Percentiles rank a stretch among this genome's conserved stretches.
These are phyloP conservation scores for Eulimnadia texana DNA, from an alignment of 1,140 invertebrate species.

Conservation along the genomic window DNA sequence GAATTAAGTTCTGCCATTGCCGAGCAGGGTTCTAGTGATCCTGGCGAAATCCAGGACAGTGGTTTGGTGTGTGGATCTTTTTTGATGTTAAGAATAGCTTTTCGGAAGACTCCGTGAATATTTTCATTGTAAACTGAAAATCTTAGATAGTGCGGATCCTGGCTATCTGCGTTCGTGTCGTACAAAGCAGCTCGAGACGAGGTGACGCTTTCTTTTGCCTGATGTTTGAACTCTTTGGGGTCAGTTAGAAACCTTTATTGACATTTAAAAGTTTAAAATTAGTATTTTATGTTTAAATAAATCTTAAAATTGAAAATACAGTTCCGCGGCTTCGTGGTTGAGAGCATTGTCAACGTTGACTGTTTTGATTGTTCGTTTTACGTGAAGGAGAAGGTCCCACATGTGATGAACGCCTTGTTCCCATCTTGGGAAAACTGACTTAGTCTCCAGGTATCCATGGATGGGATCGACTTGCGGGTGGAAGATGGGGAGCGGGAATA, in stretches of 20 bases:
- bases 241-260: conserved; percentile 7
- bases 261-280: too few species aligned
- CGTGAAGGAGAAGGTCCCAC: conserved; percentile 77
- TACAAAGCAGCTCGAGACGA: background rate
- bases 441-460: conserved; percentile 57
- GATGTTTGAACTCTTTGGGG: background rate
- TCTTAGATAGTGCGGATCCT: conserved; percentile 6
- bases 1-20: background rate
- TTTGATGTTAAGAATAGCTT: background rate
- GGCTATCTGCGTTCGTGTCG: background rate
- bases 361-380: conserved; percentile 51
- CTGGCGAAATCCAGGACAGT: conserved; percentile 9
- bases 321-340: conserved; percentile 57
- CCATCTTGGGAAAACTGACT: conserved; percentile 69
- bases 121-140: conserved; percentile 9
- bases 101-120: conserved; percentile 7
- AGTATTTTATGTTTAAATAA: background rate
- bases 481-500: conserved; percentile 70
- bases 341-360: conserved; percentile 36
- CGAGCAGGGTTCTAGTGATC: conserved; percentile 10
- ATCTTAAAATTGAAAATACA: conserved; percentile 35
- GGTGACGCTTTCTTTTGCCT: background rate
- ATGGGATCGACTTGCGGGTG: conserved; percentile 70
- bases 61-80: background rate
- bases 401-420: conserved; percentile 62